Percentiles rank a stretch among this genome's conserved stretches.
Conservation (phyloP, 2,888 invertebrate genomes). For the Watsonalla binaria region DNA sequence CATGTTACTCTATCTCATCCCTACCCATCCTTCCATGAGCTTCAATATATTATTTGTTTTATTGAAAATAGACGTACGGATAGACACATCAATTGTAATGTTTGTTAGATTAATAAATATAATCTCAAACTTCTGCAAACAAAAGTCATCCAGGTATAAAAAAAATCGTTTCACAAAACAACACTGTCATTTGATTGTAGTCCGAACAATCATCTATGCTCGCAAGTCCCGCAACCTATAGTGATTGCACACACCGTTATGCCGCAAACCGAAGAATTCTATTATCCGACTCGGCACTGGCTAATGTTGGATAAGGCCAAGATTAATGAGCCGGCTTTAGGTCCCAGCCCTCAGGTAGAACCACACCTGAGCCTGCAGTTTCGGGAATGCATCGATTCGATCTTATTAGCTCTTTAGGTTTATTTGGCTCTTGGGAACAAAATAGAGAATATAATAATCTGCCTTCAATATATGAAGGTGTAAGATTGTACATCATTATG, state of each 20-base stretch:
- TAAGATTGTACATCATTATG: too few relatives aligned
- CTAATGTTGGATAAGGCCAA: constrained; percentile 38
- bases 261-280: constrained; percentile 15
- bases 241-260: constrained; percentile 9
- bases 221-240: background rate
- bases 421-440: background rate
- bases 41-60: too few relatives aligned
- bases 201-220: background rate
- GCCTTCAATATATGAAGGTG: too few relatives aligned
- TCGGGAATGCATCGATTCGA: constrained; percentile 19
- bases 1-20: too few relatives aligned
- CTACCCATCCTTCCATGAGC: too few relatives aligned
- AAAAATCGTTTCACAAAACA: too few relatives aligned
- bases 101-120: too few relatives aligned
- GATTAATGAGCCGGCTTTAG: constrained; percentile 62
- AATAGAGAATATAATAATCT: background rate
- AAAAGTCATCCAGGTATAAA: too few relatives aligned
- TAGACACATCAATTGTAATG: too few relatives aligned
- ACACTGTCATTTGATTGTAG: too few relatives aligned
- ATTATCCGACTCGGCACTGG: constrained; percentile 12
- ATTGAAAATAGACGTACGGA: too few relatives aligned
- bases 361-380: constrained; percentile 39
- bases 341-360: constrained; percentile 12
- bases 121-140: too few relatives aligned
- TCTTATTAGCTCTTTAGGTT: background rate